Conservation (phyloP, 2,888 invertebrate species). For the Heteromurus nitidus region DNA sequence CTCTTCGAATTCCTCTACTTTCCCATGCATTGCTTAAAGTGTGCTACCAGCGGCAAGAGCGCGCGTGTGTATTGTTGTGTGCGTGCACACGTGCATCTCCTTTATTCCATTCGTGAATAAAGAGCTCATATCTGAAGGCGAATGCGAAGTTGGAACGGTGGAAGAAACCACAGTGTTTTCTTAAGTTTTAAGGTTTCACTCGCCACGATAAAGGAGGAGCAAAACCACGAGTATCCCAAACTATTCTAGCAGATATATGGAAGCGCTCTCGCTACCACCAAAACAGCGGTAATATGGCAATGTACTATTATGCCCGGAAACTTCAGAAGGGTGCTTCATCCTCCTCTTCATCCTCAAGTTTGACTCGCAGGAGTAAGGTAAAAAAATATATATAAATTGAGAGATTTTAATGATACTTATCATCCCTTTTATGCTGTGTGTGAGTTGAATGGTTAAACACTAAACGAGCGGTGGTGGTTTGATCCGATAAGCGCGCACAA, state of each 20-base stretch:
- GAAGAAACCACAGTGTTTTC: neutral
- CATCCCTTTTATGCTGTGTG: too few relatives aligned
- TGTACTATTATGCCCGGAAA: conserved; percentile 74
- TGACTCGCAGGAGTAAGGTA: conserved; percentile 46
- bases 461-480: too few relatives aligned
- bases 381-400: too few relatives aligned
- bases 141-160: neutral
- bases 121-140: too few relatives aligned
- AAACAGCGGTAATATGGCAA: conserved; percentile 66
- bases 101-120: neutral
- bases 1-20: neutral
- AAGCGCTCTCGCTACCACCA: neutral
- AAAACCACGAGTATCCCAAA: neutral
- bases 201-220: neutral
- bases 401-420: too few relatives aligned
- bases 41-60: too few relatives aligned
- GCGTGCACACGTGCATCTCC: too few relatives aligned
- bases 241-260: neutral
- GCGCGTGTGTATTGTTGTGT: too few relatives aligned
- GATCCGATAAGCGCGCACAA: too few relatives aligned
- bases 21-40: neutral
- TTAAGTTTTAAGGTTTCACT: neutral
- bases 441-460: too few relatives aligned
- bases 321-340: conserved; percentile 71
- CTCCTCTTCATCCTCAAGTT: conserved; percentile 48